Percentiles rank a stretch among this genome's conserved stretches.
phyloP scores from a whole-genome alignment of 1,140 invertebrate genomes.

The Euwallacea fornicatus region DNA sequence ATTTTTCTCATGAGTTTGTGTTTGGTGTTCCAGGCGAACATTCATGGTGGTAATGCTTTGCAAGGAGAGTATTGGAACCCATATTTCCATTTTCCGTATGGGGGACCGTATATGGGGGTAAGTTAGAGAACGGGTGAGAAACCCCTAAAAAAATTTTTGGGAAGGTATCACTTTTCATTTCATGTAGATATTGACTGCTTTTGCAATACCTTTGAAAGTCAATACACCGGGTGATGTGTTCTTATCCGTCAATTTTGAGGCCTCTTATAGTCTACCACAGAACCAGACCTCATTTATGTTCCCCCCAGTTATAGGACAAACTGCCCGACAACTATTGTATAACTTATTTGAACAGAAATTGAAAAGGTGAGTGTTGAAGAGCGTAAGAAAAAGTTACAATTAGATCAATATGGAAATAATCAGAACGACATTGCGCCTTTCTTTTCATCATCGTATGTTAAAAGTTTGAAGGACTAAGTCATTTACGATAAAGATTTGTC shows the following conservation, averaged over 20 bases:
- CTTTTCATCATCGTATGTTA: too few species aligned
- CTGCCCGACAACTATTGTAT: constrained; percentile 40
- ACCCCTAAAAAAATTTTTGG: too few species aligned
- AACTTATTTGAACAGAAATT: constrained; percentile 44
- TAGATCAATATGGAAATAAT: constrained; percentile 7
- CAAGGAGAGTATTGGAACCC: constrained; percentile 12
- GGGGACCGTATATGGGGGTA: constrained; percentile 33
- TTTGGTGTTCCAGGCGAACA: too few species aligned
- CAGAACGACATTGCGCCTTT: constrained; percentile 2
- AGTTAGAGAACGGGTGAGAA: not conserved
- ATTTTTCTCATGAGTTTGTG: too few species aligned
- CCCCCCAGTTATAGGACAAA: constrained; percentile 41
- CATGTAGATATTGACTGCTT: constrained; percentile 63
- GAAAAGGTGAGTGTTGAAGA: constrained; percentile 40
- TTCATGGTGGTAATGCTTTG: too few species aligned
- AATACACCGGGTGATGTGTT: constrained; percentile 68
- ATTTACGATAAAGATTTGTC: too few species aligned
- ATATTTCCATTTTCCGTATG: constrained; percentile 33
- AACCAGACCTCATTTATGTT: constrained; percentile 44
- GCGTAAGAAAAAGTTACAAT: not conserved
- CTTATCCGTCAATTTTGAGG: constrained; percentile 76
- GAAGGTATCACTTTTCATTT: not conserved
- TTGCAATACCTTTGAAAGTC: constrained; percentile 71
- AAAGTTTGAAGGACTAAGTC: too few species aligned
- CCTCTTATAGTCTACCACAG: constrained; percentile 60